Evolutionary conservation across 2,113 vertebrate genomes (phyloP), one percentile per base, ranked within the genome.

Genomic region (Corythornis vintsioides): DNA sequence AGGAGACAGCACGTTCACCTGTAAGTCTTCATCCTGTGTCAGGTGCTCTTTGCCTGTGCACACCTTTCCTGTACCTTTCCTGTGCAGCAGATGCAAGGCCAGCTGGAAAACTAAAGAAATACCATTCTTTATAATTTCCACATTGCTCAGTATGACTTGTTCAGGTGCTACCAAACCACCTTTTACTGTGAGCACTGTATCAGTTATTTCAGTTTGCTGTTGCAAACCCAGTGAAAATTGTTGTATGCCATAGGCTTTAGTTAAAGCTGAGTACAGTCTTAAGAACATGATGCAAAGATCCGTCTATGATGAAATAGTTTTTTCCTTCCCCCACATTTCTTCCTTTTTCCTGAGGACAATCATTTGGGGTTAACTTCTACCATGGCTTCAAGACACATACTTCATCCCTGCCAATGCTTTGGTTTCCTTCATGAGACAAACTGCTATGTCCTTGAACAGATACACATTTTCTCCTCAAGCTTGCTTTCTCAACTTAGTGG

Each of bases 81-180:
- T 29, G 2, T 65, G 57, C 6, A 42, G 15, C 0, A 0, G 12
- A 22, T 43, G 45, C 8, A 55, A 45, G 22, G 25, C 14, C 19
- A 64, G 48, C 12, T 35, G 11, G 43, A 74, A 67, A 33, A 48
- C 63, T 35, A 29, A 31, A 19, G 7, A 38, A 31, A 16, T 10
- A 43, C 14, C 21, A 66, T 47, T 55, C 9, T 59, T 72, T 61
- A 10, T 31, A 0, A 15, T 63, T 88, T 72, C 52, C 24, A n/a
- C 5, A 22, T 9, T 43, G 31, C 21, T 83, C 13, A 66, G 1
- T 47, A 42, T 63, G 60, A 31, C 11, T 52, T 53, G 3, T 52
- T 74, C 47, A 67, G 21, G 10, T 13, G 4, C 11, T 13, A n/a
- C 29, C 31, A 59, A 55, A 70, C 38, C 72, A 48, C 28, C 17